Percentiles rank a stretch among this genome's conserved stretches.
Conservation (phyloP, 2,797 vertebrate species). For the Iguana delicatissima region DNA sequence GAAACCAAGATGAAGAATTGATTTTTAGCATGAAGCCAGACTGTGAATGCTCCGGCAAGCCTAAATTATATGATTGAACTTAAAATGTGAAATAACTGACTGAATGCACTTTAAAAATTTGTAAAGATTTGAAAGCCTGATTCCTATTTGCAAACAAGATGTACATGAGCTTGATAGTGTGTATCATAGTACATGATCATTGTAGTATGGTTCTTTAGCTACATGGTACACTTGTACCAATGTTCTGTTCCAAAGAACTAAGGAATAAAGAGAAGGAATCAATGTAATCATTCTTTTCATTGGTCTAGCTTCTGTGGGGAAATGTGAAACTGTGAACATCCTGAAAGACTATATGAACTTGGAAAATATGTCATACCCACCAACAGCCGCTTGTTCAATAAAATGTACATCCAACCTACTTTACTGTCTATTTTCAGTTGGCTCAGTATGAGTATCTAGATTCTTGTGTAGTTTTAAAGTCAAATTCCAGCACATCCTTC, state of each 20-base stretch:
- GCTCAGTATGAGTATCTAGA: not conserved
- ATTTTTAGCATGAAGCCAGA: not conserved
- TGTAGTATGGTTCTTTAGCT: not conserved
- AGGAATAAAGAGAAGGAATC: not conserved
- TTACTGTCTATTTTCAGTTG: slow-evolving; percentile 3
- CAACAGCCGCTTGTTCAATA: slow-evolving; percentile 11
- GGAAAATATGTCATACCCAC: not conserved
- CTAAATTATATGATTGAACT: not conserved
- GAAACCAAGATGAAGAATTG: not conserved
- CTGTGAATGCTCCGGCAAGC: not conserved
- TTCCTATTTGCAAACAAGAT: not conserved
- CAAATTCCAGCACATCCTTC: not conserved
- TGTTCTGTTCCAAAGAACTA: not conserved
- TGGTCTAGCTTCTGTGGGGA: slow-evolving; percentile 1
- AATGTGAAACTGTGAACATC: not conserved
- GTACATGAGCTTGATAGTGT: not conserved
- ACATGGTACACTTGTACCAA: not conserved
- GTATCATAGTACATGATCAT: not conserved
- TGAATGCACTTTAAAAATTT: not conserved
- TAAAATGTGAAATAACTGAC: not conserved
- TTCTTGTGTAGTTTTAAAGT: not conserved
- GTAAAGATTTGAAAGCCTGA: not conserved
- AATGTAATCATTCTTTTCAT: not conserved
- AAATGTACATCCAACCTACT: not conserved
- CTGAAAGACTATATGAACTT: not conserved